Percentiles rank a stretch among this genome's conserved stretches.
Evolutionary conservation across 2,888 invertebrate species (phyloP).

Genomic region (Nymphalis polychloros): DNA sequence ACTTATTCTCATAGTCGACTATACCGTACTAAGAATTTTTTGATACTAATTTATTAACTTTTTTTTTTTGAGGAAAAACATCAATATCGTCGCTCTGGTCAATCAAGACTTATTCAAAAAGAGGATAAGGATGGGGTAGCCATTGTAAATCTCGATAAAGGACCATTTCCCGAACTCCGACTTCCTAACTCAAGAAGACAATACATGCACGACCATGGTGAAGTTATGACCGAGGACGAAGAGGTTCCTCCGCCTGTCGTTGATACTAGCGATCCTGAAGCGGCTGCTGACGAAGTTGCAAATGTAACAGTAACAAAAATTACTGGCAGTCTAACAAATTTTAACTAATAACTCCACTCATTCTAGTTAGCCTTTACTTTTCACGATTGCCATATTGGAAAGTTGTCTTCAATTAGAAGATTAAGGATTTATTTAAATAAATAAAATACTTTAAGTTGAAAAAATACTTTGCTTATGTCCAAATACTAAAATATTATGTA

Average conservation of each 20-base stretch:
- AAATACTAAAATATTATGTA: too few relatives aligned
- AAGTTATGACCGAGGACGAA: slow-evolving; percentile 21
- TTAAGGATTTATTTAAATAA: too few relatives aligned
- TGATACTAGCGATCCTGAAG: slow-evolving; percentile 5
- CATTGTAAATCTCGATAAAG: slow-evolving; percentile 52
- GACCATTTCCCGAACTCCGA: slow-evolving; percentile 56
- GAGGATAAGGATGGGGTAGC: slow-evolving; percentile 49
- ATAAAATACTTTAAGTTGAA: too few relatives aligned
- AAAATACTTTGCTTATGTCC: too few relatives aligned
- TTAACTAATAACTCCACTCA: too few relatives aligned
- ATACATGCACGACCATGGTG: slow-evolving; percentile 50
- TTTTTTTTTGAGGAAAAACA: slow-evolving; percentile 23
- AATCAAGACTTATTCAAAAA: slow-evolving; percentile 50
- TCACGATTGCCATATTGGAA: too few relatives aligned
- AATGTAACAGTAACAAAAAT: neutral
- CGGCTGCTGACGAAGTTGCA: slow-evolving; percentile 1
- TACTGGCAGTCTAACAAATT: neutral
- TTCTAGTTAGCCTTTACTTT: too few relatives aligned
- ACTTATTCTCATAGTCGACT: too few relatives aligned
- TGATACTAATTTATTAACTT: slow-evolving; percentile 39
- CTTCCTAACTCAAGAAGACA: slow-evolving; percentile 57
- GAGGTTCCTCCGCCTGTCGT: slow-evolving; percentile 33
- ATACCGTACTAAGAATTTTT: slow-evolving; percentile 42
- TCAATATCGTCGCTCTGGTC: slow-evolving; percentile 40
- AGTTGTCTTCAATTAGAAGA: too few relatives aligned